phyloP scores from a whole-genome alignment of 2,888 invertebrate species.

The Drosophila robusta region DNA sequence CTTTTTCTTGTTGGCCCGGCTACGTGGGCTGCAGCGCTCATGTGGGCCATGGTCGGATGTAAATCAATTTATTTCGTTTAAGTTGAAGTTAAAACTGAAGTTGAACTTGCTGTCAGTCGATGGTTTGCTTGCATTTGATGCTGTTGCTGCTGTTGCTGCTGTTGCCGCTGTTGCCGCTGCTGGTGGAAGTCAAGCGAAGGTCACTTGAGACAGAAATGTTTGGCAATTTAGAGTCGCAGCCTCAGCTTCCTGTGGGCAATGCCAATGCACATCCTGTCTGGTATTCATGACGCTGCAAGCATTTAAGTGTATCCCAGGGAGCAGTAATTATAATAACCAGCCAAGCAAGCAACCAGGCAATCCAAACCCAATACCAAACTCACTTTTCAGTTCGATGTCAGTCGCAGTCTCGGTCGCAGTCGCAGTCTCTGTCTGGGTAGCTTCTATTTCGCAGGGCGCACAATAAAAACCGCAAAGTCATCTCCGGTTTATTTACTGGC shows the following conservation, averaged over 20 bases:
- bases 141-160: not conserved
- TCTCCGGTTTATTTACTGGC: slow-evolving; percentile 82
- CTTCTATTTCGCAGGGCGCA: slow-evolving; percentile 70
- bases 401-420: slow-evolving; percentile 26
- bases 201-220: slow-evolving; percentile 44
- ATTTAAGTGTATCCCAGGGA: slow-evolving; percentile 71
- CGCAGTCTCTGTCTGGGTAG: slow-evolving; percentile 34
- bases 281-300: slow-evolving; percentile 69
- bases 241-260: slow-evolving; percentile 56
- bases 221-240: slow-evolving; percentile 40
- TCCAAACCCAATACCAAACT: slow-evolving; percentile 19
- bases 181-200: slow-evolving; percentile 58
- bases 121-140: slow-evolving; percentile 6
- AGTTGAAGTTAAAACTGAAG: slow-evolving; percentile 50
- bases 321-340: slow-evolving; percentile 75
- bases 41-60: slow-evolving; percentile 54
- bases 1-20: slow-evolving; percentile 55
- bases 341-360: slow-evolving; percentile 23
- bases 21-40: slow-evolving; percentile 45
- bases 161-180: not conserved
- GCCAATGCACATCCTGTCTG: slow-evolving; percentile 65
- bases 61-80: slow-evolving; percentile 71
- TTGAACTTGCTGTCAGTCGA: slow-evolving; percentile 20
- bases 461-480: slow-evolving; percentile 82
- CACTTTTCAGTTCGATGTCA: slow-evolving; percentile 26